Percentiles rank a stretch among this genome's conserved stretches.
These are phyloP conservation scores for Nasonovia ribisnigri DNA, from an alignment of 2,888 invertebrate genomes.

Conservation along the genomic window DNA sequence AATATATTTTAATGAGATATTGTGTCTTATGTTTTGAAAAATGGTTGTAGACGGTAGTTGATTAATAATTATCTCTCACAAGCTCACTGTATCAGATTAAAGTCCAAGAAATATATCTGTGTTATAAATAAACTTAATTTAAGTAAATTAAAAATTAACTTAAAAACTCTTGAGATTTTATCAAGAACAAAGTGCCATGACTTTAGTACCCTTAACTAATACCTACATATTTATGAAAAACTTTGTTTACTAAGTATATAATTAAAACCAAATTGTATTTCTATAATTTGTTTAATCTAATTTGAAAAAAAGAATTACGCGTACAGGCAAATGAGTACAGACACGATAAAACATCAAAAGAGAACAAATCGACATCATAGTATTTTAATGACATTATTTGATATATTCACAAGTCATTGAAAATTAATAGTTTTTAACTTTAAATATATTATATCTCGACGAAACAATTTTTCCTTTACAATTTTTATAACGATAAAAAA, in stretches of 20 bases:
- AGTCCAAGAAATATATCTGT: background rate
- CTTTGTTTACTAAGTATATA: background rate
- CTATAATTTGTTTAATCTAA: background rate
- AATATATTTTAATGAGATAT: background rate
- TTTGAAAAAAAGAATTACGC: background rate
- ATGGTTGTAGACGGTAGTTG: background rate
- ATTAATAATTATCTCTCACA: background rate
- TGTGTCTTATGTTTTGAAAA: background rate
- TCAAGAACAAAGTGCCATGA: background rate
- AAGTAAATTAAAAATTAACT: constrained; percentile 38
- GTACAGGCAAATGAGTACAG: background rate
- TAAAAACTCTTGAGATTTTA: constrained; percentile 38
- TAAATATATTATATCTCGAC: background rate
- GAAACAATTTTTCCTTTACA: background rate
- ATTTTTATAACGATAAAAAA: background rate
- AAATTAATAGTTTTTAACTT: background rate
- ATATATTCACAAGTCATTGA: background rate
- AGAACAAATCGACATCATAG: background rate
- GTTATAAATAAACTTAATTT: constrained; percentile 27
- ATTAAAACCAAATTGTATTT: constrained; percentile 31
- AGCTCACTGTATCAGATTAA: constrained; percentile 16
- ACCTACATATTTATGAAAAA: constrained; percentile 32
- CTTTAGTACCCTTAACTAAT: constrained; percentile 13
- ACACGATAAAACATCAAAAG: background rate
- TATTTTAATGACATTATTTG: background rate